Percentiles rank a stretch among this genome's conserved stretches.
Conservation (phyloP, 2,888 invertebrate species). For the Trissolcus japonicus region DNA sequence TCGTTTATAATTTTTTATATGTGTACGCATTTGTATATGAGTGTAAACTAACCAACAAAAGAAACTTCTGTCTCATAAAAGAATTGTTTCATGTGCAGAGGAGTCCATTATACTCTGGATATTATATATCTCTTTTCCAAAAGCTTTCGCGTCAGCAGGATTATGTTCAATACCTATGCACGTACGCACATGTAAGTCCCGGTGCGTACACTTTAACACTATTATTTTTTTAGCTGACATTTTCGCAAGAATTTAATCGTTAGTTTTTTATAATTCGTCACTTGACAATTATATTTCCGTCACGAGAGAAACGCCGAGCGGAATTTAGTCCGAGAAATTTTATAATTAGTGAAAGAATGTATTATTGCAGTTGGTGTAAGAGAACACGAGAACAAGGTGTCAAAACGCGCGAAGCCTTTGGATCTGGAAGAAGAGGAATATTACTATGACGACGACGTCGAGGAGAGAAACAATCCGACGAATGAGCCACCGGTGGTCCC, state of each 20-base stretch:
- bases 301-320: no score
- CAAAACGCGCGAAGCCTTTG: slow-evolving; percentile 76
- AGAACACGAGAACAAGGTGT: slow-evolving; percentile 64
- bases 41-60: slow-evolving; percentile 54
- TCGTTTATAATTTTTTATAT: slow-evolving; percentile 52
- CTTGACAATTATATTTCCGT: no score
- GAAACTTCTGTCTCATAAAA: slow-evolving; percentile 54
- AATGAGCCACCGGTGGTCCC: slow-evolving; percentile 80
- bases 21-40: slow-evolving; percentile 26
- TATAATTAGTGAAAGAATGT: background rate
- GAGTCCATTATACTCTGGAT: slow-evolving; percentile 51
- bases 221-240: background rate
- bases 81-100: slow-evolving; percentile 53
- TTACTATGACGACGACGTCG: slow-evolving; percentile 76
- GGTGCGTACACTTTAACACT: background rate
- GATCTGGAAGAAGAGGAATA: slow-evolving; percentile 73
- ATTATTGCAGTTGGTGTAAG: slow-evolving; percentile 55
- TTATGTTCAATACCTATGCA: slow-evolving; percentile 46
- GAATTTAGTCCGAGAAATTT: no score
- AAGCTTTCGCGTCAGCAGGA: slow-evolving; percentile 46
- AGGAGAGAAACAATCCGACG: slow-evolving; percentile 77
- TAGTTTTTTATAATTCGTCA: no score
- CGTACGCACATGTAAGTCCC: slow-evolving; percentile 25
- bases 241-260: background rate
- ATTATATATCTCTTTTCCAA: slow-evolving; percentile 48